These are phyloP conservation scores for Glandiceps talaboti DNA, from an alignment of 53 echinoderm and acorn worm genomes.

Conservation along the genomic window DNA sequence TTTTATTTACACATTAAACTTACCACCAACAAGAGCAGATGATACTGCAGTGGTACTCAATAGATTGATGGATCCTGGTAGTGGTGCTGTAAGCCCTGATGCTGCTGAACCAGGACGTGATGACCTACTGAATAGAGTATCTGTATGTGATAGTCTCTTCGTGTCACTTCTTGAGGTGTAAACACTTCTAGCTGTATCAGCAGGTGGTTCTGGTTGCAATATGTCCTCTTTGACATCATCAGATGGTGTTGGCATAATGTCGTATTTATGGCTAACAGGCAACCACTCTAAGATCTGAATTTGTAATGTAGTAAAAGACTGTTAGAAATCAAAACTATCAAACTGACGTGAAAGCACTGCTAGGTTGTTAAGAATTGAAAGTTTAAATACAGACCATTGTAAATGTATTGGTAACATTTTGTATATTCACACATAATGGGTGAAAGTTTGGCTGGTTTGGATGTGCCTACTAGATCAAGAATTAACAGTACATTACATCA, in stretches of 20 bases:
- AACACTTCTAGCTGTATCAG: background rate
- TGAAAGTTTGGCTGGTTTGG: too few species aligned
- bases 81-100: constrained; percentile 15
- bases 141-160: background rate
- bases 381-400: too few species aligned
- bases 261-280: constrained; percentile 65
- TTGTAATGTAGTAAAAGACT: too few species aligned
- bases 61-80: constrained; percentile 52
- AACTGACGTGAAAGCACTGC: too few species aligned
- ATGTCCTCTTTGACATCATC: constrained; percentile 1
- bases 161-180: background rate
- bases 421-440: too few species aligned
- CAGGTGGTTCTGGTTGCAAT: background rate
- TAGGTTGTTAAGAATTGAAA: too few species aligned
- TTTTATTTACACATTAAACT: too few species aligned
- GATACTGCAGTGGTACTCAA: constrained; percentile 67
- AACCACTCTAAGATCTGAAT: constrained; percentile 88
- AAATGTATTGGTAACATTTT: too few species aligned
- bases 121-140: constrained; percentile 7
- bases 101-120: constrained; percentile 14
- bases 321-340: too few species aligned
- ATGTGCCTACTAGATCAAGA: too few species aligned
- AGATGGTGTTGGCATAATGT: constrained; percentile 23
- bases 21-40: constrained; percentile 51
- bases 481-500: too few species aligned